Evolutionary conservation across 2,888 invertebrate genomes (phyloP), one percentile per base, ranked within the genome.

Genomic region (Pammene aurita): DNA sequence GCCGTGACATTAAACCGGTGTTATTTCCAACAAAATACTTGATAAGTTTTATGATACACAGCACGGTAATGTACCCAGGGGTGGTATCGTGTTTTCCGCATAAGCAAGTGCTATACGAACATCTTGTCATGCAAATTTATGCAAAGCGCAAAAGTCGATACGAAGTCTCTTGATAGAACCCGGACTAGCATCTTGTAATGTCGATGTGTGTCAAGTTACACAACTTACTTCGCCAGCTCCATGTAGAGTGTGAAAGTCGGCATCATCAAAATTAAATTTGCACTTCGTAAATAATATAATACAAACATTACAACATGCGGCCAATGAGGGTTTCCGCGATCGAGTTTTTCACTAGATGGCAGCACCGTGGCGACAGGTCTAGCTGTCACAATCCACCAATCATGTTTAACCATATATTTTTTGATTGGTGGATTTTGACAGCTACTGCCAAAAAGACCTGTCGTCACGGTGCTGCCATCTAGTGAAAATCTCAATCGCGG

Each of bases 41-140:
- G 76, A 80, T 76, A 76, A 76, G 75, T 78, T 81, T 78, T 77
- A 78, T 78, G 80, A 78, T 78, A 78, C 75, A 75, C 63, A 65
- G 75, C 75, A 76, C 76, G 70, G 70, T 77, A 73, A 74, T 74
- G 78, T 78, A 78, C 77, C 77, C 76, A 72, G 73, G 75, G 76
- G 82, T 71, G 67, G 74, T 80, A 76, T 80, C 80, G 71, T 76
- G 77, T 77, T 76, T 66, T 69, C 74, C 62, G 74, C 77, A 77
- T 77, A 76, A 78, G 73, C 75, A 73, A 78, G 70, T 70, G 71
- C 67, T 71, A 62, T 67, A 41, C 57, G 69, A 76, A 71, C 75
- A 84, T 85, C 80, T 86, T 85, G 78, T 79, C 80, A 91, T 91
- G 90, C 84, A 90, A 90, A 91, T 91, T 87, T 91, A 91, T 91